Base-by-base conservation (phyloP, 2,888 invertebrate species). In the Allolobophora icterica region DNA sequence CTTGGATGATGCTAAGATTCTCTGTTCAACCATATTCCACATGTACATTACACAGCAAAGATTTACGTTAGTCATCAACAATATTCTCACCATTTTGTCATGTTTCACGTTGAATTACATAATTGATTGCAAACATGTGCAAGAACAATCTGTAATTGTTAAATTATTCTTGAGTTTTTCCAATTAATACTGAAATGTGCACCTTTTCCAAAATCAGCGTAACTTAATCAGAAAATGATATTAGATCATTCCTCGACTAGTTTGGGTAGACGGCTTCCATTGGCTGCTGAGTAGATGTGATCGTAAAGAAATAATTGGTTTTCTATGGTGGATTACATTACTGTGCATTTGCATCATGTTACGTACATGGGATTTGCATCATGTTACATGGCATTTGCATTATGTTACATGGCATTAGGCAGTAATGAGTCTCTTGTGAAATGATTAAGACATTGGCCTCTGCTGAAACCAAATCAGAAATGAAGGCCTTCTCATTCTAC, bases 381-480 rank as follows among this genome's bases (percentile, higher is more conserved):
- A 71, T 71, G 11, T 71, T 71, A n/a, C n/a, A n/a, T 71, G 30
- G 71, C 71, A n/a, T n/a, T 71, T n/a, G 71, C 30, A 71, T 71
- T 17, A 71, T 71, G 11, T 71, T 71, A n/a, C n/a, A n/a, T 71
- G 30, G 71, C 71, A n/a, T n/a, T 71, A n/a, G 71, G 8, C 71
- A n/a, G n/a, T n/a, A 71, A 71, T 71, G 2, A 71, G 71, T 71
- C 71, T 30, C 1, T n/a, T n/a, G 71, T n/a, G 71, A 71, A 52
- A 71, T 71, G 71, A 71, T 71, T 71, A n/a, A 71, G 71, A 71
- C 71, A 30, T 71, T n/a, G 71, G n/a, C 71, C n/a, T n/a, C 71
- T 71, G 71, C n/a, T 11, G 71, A 71, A n/a, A 71, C 71, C 8
- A n/a, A 71, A 30, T 71, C 8, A 13, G n/a, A 71, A 0, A 71